A percentile compares a stretch with the other conserved stretches of the same genome.
phyloP scores from a whole-genome alignment of 1,140 invertebrate genomes.

The Oncopeltus fasciatus region DNA sequence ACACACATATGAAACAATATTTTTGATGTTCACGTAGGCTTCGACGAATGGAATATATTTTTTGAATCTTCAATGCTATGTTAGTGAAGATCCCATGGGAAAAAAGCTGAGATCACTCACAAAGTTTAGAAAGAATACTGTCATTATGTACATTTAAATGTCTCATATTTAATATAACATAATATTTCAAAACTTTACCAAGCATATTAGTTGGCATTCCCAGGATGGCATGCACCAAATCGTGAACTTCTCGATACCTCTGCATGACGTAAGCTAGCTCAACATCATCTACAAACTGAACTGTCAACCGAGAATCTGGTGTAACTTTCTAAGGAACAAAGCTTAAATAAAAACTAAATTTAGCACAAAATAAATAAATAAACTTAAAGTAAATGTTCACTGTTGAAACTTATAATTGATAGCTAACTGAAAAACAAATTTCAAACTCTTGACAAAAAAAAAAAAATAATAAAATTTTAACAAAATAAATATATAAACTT shows the following conservation, averaged over 20 bases:
- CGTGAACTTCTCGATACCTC: slow-evolving; percentile 90
- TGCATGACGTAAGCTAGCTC: slow-evolving; percentile 93
- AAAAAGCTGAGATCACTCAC: too few species aligned
- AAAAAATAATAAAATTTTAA: background rate
- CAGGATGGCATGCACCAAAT: slow-evolving; percentile 80
- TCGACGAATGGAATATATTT: too few species aligned
- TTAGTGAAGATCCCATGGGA: too few species aligned
- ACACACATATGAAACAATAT: too few species aligned
- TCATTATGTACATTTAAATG: too few species aligned
- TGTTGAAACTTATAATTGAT: too few species aligned
- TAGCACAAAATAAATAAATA: background rate
- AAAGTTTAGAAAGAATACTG: too few species aligned
- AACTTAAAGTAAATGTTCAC: too few species aligned
- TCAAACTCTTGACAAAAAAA: too few species aligned
- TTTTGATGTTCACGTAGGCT: too few species aligned
- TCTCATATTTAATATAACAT: background rate
- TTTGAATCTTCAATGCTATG: too few species aligned
- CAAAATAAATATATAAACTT: background rate
- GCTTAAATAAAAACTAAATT: background rate
- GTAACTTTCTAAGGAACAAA: slow-evolving; percentile 71
- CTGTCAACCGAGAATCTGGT: slow-evolving; percentile 74
- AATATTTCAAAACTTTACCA: slow-evolving; percentile 38
- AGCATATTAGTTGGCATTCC: slow-evolving; percentile 93
- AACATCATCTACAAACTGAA: slow-evolving; percentile 81
- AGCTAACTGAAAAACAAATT: too few species aligned